Conservation (phyloP, 2,797 vertebrate genomes). For the Taeniopygia guttata region DNA sequence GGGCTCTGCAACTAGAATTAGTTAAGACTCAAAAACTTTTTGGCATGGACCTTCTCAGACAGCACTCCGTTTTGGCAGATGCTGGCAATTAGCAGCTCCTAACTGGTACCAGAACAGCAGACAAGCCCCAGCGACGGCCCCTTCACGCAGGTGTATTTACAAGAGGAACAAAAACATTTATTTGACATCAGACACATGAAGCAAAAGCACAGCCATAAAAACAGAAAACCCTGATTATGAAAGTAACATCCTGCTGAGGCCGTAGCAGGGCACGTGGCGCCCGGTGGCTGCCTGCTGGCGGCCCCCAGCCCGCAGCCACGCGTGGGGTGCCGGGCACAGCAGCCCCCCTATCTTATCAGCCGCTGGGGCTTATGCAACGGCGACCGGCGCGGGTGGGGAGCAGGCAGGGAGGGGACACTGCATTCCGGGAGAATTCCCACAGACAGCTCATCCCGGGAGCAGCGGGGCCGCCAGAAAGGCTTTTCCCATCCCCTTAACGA, state of each 20-base stretch:
- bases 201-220: rapidly evolving
- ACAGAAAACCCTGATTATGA: rapidly evolving
- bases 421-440: background rate
- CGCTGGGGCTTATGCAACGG: conserved; percentile 62
- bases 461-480: background rate
- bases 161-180: background rate
- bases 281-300: background rate
- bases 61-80: background rate
- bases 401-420: background rate
- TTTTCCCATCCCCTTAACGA: background rate
- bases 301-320: background rate
- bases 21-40: conserved; percentile 17
- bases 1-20: background rate
- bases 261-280: rapidly evolving
- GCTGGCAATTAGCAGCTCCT: background rate
- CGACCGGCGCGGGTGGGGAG: background rate
- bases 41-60: background rate
- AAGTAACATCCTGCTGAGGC: background rate
- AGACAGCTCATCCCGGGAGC: background rate
- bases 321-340: background rate
- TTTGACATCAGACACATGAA: rapidly evolving
- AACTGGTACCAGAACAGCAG: background rate
- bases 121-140: background rate
- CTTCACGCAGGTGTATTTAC: background rate
- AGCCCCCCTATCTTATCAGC: background rate